Evolutionary conservation across 2,888 invertebrate genomes (phyloP), one percentile per base, ranked within the genome.

Genomic region (Sinhomidia bicolor): DNA sequence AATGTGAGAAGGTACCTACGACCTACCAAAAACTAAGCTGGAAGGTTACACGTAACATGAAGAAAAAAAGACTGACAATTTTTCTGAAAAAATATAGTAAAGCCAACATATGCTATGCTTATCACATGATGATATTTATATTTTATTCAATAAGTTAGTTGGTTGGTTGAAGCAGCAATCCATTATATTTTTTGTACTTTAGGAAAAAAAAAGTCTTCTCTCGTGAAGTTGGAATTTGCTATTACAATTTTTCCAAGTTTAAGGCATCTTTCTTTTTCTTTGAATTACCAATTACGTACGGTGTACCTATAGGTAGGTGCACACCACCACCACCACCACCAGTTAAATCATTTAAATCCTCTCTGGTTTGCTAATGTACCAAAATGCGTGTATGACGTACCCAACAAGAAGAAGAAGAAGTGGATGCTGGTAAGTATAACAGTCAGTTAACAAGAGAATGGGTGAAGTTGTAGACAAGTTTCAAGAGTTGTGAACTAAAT

Each of bases 241-340:
- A 29, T 84, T 76, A 47, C 74, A 84, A 84, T 76, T 76, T 76
- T 84, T 84, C 74, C 78, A 85, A 85, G 32, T 85, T 85, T 85
- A 14, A 41, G 14, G 68, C 54, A 78, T 20, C 14, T n/a, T 51
- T 20, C 14, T n/a, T 51, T 54, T 85, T 32, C 51, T 17, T 47
- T 20, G 47, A 85, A 85, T 76, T 78, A 47, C 51, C 74, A 60
- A 85, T 85, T 85, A 47, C n/a, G 47, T 47, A 47, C 6, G 3
- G 47, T 47, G 2, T 14, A 47, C 41, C 6, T 41, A 41, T 41
- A 41, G 10, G 10, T 41, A 10, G 10, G 41, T 10, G 41, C 41
- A 7, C 12, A 14, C 47, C 2, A 47, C 3, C 47, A 14, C 1
- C 2, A 47, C 12, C 47, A n/a, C n/a, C n/a, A n/a, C n/a, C n/a